phyloP scores from a whole-genome alignment of 2,888 invertebrate species.

The Conus canariensis region DNA sequence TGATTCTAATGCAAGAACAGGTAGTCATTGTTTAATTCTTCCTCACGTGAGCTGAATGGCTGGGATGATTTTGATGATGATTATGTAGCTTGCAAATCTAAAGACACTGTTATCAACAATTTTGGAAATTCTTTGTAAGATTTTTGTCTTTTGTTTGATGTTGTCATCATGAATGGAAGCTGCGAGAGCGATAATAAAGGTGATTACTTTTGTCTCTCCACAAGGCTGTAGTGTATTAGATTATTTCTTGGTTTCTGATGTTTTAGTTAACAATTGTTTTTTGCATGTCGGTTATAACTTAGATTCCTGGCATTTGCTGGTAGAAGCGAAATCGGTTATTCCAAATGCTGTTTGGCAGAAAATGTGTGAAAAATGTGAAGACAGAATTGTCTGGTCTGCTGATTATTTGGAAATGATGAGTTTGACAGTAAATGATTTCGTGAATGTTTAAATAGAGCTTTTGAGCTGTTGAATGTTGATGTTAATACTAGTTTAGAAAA shows the following conservation, averaged over 20 bases:
- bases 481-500: too few species aligned
- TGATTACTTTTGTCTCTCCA: background rate
- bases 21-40: background rate
- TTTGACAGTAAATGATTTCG: background rate
- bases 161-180: background rate
- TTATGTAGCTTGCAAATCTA: background rate
- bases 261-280: too few species aligned
- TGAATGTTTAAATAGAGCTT: background rate
- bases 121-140: background rate
- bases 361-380: background rate
- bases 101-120: background rate
- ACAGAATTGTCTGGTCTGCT: background rate
- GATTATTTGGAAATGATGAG: background rate
- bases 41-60: background rate
- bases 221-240: too few species aligned
- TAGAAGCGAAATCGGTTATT: too few species aligned
- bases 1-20: background rate
- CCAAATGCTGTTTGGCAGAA: background rate
- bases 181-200: background rate
- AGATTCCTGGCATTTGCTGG: too few species aligned
- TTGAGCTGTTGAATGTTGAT: too few species aligned
- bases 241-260: too few species aligned
- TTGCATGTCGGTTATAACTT: too few species aligned
- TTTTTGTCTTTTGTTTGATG: background rate
- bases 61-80: background rate